A percentile compares a stretch with the other conserved stretches of the same genome.
Conservation (phyloP, 2,797 vertebrate genomes). For the Echiichthys vipera region DNA sequence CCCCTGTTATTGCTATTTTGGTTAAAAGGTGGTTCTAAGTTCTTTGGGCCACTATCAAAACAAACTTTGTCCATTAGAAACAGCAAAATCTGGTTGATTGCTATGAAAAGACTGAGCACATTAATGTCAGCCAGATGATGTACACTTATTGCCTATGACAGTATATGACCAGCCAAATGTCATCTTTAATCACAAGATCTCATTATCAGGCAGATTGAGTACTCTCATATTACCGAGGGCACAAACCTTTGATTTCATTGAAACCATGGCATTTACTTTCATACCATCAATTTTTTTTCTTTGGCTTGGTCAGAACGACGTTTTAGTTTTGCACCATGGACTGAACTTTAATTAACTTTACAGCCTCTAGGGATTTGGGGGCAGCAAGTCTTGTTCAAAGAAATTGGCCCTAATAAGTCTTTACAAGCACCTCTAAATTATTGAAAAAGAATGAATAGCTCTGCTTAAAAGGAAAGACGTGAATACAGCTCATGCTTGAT, state of each 20-base stretch:
- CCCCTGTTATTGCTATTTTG: background rate
- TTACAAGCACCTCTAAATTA: background rate
- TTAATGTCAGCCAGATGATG: background rate
- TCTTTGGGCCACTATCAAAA: background rate
- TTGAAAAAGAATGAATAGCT: background rate
- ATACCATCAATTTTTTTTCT: background rate
- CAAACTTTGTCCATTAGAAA: background rate
- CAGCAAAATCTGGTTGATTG: background rate
- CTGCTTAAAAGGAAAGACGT: background rate
- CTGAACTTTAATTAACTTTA: background rate
- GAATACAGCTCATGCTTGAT: background rate
- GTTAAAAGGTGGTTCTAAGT: background rate
- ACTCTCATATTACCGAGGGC: background rate
- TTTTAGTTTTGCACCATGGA: background rate
- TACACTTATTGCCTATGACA: background rate
- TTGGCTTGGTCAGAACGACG: background rate
- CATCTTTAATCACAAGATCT: background rate
- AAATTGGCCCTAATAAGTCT: background rate
- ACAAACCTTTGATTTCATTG: background rate
- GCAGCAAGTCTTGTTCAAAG: background rate
- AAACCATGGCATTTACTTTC: conserved; percentile 12
- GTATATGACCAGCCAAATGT: background rate
- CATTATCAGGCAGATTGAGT: background rate
- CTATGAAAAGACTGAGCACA: background rate
- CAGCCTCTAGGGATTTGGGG: background rate